Evolutionary conservation across 1,140 invertebrate genomes (phyloP).

Genomic region (Melanaphis sacchari): DNA sequence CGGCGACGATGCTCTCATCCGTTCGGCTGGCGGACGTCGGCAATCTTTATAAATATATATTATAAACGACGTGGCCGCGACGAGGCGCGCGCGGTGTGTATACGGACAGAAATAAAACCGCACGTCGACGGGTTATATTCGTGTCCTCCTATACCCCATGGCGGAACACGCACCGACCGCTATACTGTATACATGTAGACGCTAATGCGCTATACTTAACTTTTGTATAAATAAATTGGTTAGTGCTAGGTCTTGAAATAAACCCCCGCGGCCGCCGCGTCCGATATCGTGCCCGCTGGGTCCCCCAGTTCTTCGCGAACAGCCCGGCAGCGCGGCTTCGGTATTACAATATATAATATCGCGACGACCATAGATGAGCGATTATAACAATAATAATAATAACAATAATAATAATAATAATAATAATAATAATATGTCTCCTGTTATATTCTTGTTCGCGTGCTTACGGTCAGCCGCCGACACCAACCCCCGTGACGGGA

Average conservation of each 20-base stretch:
- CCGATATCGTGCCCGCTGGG: slow-evolving; percentile 19
- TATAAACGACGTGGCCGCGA: neutral
- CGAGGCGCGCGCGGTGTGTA: neutral
- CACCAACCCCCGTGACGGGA: neutral
- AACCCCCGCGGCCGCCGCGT: slow-evolving; percentile 51
- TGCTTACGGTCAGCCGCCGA: neutral
- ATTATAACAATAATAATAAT: neutral
- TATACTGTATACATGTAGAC: neutral
- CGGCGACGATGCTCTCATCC: neutral
- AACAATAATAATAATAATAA: no score
- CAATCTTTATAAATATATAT: neutral
- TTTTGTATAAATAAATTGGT: slow-evolving; percentile 57
- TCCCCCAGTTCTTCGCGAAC: slow-evolving; percentile 50
- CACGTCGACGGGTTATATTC: slow-evolving; percentile 48
- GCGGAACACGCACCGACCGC: slow-evolving; percentile 10
- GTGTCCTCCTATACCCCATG: slow-evolving; percentile 54
- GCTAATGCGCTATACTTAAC: slow-evolving; percentile 54
- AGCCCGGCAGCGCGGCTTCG: slow-evolving; percentile 44
- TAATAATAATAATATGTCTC: neutral
- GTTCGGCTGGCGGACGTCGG: slow-evolving; percentile 17
- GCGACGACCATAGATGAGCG: neutral
- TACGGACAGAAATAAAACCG: slow-evolving; percentile 52
- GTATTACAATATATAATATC: neutral
- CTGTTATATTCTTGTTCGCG: neutral
- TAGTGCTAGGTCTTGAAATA: slow-evolving; percentile 55